These are phyloP conservation scores for Sympetrum striolatum DNA, from an alignment of 2,888 invertebrate genomes.

Conservation along the genomic window DNA sequence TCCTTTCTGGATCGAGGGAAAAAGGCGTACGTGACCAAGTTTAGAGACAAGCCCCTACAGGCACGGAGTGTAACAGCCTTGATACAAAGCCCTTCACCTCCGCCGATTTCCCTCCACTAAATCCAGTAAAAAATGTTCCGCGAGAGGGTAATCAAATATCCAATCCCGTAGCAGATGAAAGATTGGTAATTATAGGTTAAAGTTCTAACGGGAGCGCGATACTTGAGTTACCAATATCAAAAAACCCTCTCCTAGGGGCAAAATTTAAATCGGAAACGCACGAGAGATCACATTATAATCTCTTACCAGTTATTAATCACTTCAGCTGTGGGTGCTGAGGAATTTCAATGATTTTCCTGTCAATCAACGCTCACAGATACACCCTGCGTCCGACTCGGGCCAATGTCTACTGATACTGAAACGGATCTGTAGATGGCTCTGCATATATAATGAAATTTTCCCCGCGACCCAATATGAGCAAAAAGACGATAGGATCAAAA, in stretches of 20 bases:
- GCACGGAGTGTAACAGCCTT: neutral
- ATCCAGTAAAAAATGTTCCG: neutral
- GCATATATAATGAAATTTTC: conserved; percentile 16
- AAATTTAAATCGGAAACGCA: neutral
- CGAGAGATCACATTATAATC: neutral
- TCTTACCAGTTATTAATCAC: conserved; percentile 1
- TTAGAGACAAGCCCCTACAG: neutral
- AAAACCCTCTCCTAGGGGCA: neutral
- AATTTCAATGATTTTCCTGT: neutral
- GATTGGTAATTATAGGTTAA: conserved; percentile 3
- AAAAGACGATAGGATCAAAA: neutral
- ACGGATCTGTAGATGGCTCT: conserved; percentile 22
- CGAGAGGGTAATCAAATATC: neutral
- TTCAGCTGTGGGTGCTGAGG: neutral
- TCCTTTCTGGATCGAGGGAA: neutral
- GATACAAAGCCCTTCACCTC: neutral
- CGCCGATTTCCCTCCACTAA: neutral
- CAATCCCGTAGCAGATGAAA: neutral
- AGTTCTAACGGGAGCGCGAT: neutral
- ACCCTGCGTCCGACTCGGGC: neutral
- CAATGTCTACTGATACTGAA: conserved; percentile 11
- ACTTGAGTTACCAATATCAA: neutral
- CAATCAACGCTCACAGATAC: neutral
- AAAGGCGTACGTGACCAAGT: conserved; percentile 25
- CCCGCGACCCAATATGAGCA: neutral